Base-by-base conservation (phyloP, 2,888 invertebrate genomes). In the Fragum fragum region DNA sequence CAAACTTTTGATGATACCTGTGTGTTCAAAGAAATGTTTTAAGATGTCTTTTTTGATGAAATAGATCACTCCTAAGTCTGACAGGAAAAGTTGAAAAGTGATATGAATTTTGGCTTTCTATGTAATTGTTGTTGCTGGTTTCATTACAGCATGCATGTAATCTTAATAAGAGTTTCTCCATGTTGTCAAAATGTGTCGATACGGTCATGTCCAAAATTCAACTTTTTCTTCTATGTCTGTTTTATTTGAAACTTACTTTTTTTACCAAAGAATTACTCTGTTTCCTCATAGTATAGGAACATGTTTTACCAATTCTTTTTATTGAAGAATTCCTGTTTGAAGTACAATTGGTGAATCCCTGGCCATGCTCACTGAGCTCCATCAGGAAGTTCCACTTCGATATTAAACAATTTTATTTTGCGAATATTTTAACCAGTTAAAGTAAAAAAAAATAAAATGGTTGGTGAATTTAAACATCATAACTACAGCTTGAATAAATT, bases 191-290 rank as follows among this genome's bases (percentile, higher is more conserved):
- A 14, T 32, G 18, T 66, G 66, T 66, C 42, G 2, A 42, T 26
- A 66, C 66, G 66, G 66, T 66, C 66, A 66, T 66, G 66, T 66
- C 66, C 42, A 42, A 23, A 21, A 2, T 23, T 32, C 32, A n/a
- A 61, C 61, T 61, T 61, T 6, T 57, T 14, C 7, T 47, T 9
- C 3, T 47, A 6, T 39, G 39, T 9, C 7, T 39, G 39, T 47
- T 14, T 5, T 47, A 47, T 47, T 47, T 47, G 5, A 47, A 47
- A 14, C 5, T 47, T 47, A 29, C 5, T 59, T 26, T 59, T 9
- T 2, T 59, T 59, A 26, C 32, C 32, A 61, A 28, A 29, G 28
- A n/a, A 29, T 61, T 29, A 1, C 3, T 61, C 28, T 18, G 9
- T 29, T 26, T 26, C 1, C 2, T n/a, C 29, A 2, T 61, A 61